A percentile compares a stretch with the other conserved stretches of the same genome.
phyloP scores from a whole-genome alignment of 2,797 vertebrate genomes.

The Amniataba percoides region DNA sequence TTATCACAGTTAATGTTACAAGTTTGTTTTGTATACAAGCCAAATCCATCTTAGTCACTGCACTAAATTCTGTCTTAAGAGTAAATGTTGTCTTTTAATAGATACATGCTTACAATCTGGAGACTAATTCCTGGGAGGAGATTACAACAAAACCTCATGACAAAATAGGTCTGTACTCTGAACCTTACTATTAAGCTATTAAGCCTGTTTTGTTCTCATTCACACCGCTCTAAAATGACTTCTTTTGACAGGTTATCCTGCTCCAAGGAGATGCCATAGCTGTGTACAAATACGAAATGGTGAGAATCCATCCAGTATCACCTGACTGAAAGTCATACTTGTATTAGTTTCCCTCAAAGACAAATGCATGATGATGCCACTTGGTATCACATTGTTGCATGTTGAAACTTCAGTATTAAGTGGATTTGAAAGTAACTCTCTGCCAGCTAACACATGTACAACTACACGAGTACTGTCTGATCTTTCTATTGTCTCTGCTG shows the following conservation, averaged over 20 bases:
- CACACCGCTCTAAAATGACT: constrained; percentile 6
- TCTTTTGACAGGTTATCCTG: constrained; percentile 91
- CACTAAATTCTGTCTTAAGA: not conserved
- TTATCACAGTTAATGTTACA: not conserved
- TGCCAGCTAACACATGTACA: not conserved
- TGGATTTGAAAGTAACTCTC: not conserved
- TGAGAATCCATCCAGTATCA: constrained; percentile 72
- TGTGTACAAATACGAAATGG: constrained; percentile 97
- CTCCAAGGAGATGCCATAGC: constrained; percentile 97
- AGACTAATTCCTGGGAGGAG: constrained; percentile 99
- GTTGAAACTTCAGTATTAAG: not conserved
- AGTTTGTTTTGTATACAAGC: not conserved
- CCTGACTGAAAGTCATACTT: not conserved
- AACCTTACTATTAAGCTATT: not conserved
- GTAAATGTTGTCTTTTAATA: constrained; percentile 60
- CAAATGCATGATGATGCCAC: not conserved
- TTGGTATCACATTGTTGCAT: not conserved
- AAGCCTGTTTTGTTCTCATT: not conserved
- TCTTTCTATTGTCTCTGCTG: not conserved
- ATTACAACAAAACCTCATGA: constrained; percentile 96
- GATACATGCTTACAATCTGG: constrained; percentile 98
- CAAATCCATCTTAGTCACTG: constrained; percentile 10
- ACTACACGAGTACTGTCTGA: not conserved
- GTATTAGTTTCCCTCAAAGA: not conserved
- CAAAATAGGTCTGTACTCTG: constrained; percentile 90